Conservation (phyloP, 2,797 vertebrate species). For the Coregonus sp. region DNA sequence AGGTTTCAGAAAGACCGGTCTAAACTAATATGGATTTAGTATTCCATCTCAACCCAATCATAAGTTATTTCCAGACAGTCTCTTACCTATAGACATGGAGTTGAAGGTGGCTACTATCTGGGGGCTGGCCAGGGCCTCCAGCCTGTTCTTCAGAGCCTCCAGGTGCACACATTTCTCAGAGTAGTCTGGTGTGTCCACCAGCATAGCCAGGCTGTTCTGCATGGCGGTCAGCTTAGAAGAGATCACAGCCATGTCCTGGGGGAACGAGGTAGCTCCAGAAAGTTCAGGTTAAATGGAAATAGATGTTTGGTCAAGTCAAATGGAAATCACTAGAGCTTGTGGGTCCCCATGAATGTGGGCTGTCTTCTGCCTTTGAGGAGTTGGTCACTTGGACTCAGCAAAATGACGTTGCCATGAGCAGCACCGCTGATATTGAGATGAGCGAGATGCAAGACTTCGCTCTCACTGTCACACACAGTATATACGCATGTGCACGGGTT, state of each 20-base stretch:
- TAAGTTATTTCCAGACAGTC: neutral
- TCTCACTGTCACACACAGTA: too few relatives aligned
- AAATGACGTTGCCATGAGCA: too few relatives aligned
- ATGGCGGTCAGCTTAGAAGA: slow-evolving; percentile 93
- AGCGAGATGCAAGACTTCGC: too few relatives aligned
- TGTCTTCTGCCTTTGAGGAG: too few relatives aligned
- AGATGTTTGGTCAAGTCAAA: neutral
- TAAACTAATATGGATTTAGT: neutral
- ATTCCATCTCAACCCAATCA: too few relatives aligned
- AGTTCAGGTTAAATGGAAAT: neutral
- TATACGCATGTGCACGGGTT: too few relatives aligned
- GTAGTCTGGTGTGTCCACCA: slow-evolving; percentile 96
- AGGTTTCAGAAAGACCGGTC: neutral
- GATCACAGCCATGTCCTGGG: slow-evolving; percentile 87
- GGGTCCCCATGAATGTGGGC: too few relatives aligned
- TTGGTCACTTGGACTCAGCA: too few relatives aligned
- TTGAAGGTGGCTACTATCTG: slow-evolving; percentile 93
- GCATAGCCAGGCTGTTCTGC: slow-evolving; percentile 94
- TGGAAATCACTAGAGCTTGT: too few relatives aligned
- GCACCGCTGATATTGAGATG: neutral
- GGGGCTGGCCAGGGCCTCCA: slow-evolving; percentile 94
- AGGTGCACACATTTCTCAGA: slow-evolving; percentile 97
- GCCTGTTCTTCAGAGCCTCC: slow-evolving; percentile 95
- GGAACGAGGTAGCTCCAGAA: neutral
- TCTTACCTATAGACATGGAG: slow-evolving; percentile 86